These are phyloP conservation scores for Rhaphigaster nebulosa DNA, from an alignment of 2,888 invertebrate species.

Conservation along the genomic window DNA sequence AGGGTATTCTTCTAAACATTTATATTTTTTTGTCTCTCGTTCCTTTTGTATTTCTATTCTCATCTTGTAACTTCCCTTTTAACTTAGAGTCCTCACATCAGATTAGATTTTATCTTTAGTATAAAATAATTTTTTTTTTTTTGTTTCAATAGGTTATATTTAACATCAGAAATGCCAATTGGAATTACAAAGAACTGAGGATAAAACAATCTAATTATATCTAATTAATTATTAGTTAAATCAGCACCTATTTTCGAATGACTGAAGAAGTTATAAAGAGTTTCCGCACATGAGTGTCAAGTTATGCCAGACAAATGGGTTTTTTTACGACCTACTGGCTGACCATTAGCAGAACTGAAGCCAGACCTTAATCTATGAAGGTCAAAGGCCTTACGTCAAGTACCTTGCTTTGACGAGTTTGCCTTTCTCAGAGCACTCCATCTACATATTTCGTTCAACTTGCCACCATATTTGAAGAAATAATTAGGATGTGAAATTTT, in stretches of 20 bases:
- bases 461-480: too few relatives aligned
- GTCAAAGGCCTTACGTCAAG: neutral
- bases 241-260: neutral
- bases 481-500: too few relatives aligned
- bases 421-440: neutral
- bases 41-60: neutral
- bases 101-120: neutral
- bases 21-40: neutral
- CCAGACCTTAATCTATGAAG: neutral
- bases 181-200: neutral
- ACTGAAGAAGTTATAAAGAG: neutral
- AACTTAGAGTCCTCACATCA: neutral
- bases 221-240: neutral
- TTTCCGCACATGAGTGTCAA: neutral
- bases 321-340: neutral
- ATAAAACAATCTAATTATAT: neutral
- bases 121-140: neutral
- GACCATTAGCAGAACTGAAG: neutral
- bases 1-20: neutral
- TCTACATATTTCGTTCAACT: neutral
- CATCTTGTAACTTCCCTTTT: neutral
- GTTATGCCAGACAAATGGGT: neutral
- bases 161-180: neutral
- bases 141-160: too few relatives aligned
- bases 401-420: neutral